Evolutionary conservation across 30 jellyfish, hydroid and myxozoan species (phyloP).

Genomic region (Aurelia aurita complex sp. Pacific): DNA sequence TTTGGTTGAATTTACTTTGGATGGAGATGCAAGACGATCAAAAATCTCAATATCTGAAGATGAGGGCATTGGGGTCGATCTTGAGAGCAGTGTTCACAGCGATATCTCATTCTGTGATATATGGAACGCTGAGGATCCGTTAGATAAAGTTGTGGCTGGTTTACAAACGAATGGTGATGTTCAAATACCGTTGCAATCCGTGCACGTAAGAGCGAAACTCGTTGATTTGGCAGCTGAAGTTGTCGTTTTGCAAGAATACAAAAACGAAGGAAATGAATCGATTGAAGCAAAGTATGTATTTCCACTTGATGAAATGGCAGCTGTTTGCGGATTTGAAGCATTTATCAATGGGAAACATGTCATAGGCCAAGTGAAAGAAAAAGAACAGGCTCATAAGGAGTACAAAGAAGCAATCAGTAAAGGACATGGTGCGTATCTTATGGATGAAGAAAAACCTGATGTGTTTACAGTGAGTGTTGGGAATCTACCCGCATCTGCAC

Average conservation of each 20-base stretch:
- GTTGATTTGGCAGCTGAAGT: too few species aligned
- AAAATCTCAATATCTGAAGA: slow-evolving; percentile 58
- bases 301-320: slow-evolving; percentile 86
- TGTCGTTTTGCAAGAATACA: slow-evolving; percentile 35
- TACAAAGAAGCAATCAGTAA: too few species aligned
- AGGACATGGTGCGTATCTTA: slow-evolving; percentile 72
- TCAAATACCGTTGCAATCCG: slow-evolving; percentile 75
- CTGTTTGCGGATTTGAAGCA: slow-evolving; percentile 77
- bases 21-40: slow-evolving; percentile 14
- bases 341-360: too few species aligned
- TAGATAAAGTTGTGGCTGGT: slow-evolving; percentile 78
- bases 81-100: slow-evolving; percentile 3
- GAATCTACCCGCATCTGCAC: slow-evolving; percentile 88
- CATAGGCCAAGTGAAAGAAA: too few species aligned
- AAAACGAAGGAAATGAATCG: slow-evolving; percentile 72
- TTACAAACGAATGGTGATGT: slow-evolving; percentile 65
- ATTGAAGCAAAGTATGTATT: slow-evolving; percentile 26
- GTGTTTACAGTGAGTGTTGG: slow-evolving; percentile 95
- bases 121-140: slow-evolving; percentile 54
- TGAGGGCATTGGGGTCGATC: slow-evolving; percentile 83
- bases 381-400: too few species aligned
- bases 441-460: slow-evolving; percentile 95
- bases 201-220: slow-evolving; percentile 22
- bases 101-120: slow-evolving; percentile 7
- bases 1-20: slow-evolving; percentile 58